Conservation (phyloP, 2,113 vertebrate species). For the Cisticola juncidis region DNA sequence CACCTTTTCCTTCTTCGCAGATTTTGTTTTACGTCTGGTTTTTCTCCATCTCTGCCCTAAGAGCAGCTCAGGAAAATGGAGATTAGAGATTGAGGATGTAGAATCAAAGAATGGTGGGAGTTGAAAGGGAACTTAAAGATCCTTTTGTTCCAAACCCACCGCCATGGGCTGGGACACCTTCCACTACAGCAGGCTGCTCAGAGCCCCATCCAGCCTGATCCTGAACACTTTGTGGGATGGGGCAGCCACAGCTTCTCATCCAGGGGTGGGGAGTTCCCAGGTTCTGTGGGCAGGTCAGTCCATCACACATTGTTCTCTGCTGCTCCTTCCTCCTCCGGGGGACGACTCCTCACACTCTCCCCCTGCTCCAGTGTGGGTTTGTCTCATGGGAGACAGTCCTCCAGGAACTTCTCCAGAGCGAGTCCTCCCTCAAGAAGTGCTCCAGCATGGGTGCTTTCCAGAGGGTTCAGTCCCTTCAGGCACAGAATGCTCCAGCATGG, state of each 20-base stretch:
- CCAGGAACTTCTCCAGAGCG: neutral
- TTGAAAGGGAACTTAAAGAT: neutral
- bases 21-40: accelerated
- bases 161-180: neutral
- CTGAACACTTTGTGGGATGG: neutral
- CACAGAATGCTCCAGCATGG: neutral
- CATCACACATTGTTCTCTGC: neutral
- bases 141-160: neutral
- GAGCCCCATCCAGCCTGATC: neutral
- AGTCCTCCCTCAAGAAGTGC: neutral
- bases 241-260: neutral
- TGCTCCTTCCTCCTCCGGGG: neutral
- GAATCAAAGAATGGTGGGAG: neutral
- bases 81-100: neutral
- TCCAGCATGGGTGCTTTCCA: accelerated
- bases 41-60: neutral
- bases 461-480: neutral
- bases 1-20: neutral
- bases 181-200: neutral
- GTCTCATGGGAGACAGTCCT: neutral
- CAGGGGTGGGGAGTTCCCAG: neutral
- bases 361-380: neutral
- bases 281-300: neutral
- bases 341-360: neutral
- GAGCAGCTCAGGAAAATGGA: neutral